Evolutionary conservation across 2,797 vertebrate genomes (phyloP), one percentile per base, ranked within the genome.

Genomic region (Dallia pectoralis): DNA sequence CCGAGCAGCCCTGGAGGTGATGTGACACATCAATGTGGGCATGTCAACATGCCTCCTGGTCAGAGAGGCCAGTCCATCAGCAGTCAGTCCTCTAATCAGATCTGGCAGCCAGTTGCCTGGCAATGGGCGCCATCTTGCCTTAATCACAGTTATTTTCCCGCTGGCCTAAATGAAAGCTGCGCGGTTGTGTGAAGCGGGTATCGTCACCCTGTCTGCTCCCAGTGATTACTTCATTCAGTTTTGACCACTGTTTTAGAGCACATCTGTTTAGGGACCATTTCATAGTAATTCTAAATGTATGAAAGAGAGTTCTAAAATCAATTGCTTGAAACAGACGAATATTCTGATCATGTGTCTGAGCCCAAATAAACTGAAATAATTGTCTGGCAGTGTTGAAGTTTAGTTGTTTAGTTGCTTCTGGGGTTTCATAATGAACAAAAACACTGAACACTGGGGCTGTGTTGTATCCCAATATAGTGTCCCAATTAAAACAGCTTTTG

Each of bases 31-130:
- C 51, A 51, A 74, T 74, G 33, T 36, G 64, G 59, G 64, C 27
- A 67, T 74, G 65, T 44, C 65, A 56, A 27, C 56, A 61, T 48
- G 49, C 40, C 33, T 71, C 40, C 70, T 62, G 53, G 53, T 44
- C 56, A 62, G 56, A 63, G n/a, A 19, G 51, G 53, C 53, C 56
- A 22, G 53, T 12, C 30, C 22, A 33, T 69, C 47, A 44, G 27
- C 67, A 69, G 47, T 47, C 67, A 30, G 44, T 27, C 16, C 47
- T 19, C 47, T 74, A 51, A 74, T 74, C 56, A 48, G 72, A 74
- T 67, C 48, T 74, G 72, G 53, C 72, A 49, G 33, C 70, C 65
- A 18, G 62, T 68, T 51, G 62, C 32, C 70, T 18, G 25, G 49
- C 49, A 68, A 44, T 47, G 56, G 59, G 16, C 27, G 51, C 53